These are phyloP conservation scores for Eira barbara DNA, from an alignment of 2,113 vertebrate species.

Conservation along the genomic window DNA sequence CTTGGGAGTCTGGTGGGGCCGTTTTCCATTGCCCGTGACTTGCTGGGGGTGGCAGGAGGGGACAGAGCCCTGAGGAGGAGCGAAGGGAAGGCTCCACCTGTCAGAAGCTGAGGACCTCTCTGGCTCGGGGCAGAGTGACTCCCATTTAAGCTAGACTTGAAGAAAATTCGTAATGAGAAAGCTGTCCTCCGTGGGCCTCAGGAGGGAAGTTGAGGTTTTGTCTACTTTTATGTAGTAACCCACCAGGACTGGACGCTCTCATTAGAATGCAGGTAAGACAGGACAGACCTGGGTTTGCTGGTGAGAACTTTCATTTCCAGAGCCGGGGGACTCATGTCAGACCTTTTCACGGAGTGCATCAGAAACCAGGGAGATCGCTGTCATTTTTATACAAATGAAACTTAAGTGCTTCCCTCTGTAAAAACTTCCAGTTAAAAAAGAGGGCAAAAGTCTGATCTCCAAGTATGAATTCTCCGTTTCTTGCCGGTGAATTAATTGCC, in stretches of 20 bases:
- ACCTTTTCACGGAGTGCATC: background rate
- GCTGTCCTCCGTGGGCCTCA: background rate
- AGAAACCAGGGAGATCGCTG: background rate
- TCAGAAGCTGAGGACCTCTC: background rate
- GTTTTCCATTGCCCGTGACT: background rate
- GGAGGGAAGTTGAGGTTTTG: background rate
- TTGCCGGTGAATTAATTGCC: background rate
- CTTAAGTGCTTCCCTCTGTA: background rate
- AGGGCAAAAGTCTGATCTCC: background rate
- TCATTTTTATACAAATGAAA: background rate
- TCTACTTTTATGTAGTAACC: background rate
- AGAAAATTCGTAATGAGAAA: background rate
- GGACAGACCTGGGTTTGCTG: background rate
- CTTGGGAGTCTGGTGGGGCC: background rate
- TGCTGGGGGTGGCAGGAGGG: background rate
- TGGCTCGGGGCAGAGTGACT: background rate
- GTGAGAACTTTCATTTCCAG: background rate
- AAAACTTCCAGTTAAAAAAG: background rate
- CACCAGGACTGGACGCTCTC: background rate
- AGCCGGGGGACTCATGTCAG: background rate
- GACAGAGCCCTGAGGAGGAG: background rate
- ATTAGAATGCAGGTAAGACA: background rate
- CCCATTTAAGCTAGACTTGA: background rate
- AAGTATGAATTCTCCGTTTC: background rate
- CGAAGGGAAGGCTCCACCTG: rapidly evolving